Base-by-base conservation (phyloP, 1,140 invertebrate genomes). In the Steinernema khuongi region DNA sequence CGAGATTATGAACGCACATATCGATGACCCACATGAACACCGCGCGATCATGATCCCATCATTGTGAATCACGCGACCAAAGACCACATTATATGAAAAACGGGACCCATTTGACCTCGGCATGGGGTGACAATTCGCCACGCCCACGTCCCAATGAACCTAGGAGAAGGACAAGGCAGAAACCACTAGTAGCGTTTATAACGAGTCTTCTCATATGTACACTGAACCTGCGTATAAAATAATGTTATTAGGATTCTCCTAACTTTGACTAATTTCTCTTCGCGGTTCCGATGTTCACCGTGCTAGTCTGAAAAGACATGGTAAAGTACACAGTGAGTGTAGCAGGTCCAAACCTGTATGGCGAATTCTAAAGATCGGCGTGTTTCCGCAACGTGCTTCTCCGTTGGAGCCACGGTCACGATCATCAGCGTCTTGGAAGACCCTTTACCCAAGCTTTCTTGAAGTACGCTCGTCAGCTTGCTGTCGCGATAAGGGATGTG, bases 391-490 rank as follows among this genome's bases (percentile, higher is more conserved):
- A 83, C 75, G 77, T 88, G 89, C 79, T 87, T 87, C 19, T 85
- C 84, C 7, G 87, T 85, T 0, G 89, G 88, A 17, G 87, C 88
- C 41, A 89, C 85, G 79, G 88, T 89, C 60, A 89, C 88, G 80
- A 89, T 88, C 86, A 89, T 88, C 31, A 89, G 85, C 0, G 88
- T 89, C 81, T 89, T 89, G 1, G 88, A 87, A 74, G 88, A 89
- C 14, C 88, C 88, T 14, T 29, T 30, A 71, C 89, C 89, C 19
- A 89, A 83, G 7, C 87, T 88, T 78, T 89, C 88, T 82, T 88
- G 87, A 82, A 89, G 87, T 31, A 89, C 80, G 82, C 88, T 86
- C 0, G 89, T 89, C 71, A 89, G 81, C 77, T 89, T 89, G 81
- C 88, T 88, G 82, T 89, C 89, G 74, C 89, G 85, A 83, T 85